Base-by-base conservation (phyloP, 2,888 invertebrate genomes). In the Anoplius nigerrimus region DNA sequence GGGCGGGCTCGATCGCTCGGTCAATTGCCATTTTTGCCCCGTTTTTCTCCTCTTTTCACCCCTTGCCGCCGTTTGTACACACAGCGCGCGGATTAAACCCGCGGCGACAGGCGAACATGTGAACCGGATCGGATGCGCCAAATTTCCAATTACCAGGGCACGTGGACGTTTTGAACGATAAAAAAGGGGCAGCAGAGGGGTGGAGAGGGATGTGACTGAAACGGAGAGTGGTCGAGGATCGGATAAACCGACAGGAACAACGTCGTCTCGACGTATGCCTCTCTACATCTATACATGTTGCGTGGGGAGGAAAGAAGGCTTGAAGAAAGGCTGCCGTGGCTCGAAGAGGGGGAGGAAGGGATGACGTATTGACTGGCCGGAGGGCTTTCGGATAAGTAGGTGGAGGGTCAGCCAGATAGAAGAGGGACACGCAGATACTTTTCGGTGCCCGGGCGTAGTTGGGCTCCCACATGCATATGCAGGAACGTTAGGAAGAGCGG, bases 71-170 rank as follows among this genome's bases (percentile, higher is more conserved):
- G 62, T 69, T 66, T 68, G 62, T 60, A 56, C 74, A 18, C 16
- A 58, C 34, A 57, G 72, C n/a, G 27, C 54, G 62, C 69, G 62
- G 72, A 77, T 79, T 71, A 76, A 71, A 74, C 46, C 60, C 62
- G 65, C 60, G 75, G 62, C 57, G 16, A 34, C 53, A 6, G 65
- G 57, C 61, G 62, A 57, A 57, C 63, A 72, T 55, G 71, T 54
- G 74, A 67, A 74, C 66, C 58, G 71, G 73, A 74, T 76, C 69
- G 67, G 69, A 68, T 71, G 76, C 74, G 72, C 72, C 72, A 78
- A 82, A 77, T 75, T 70, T 74, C 75, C 80, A 76, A 81, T 78
- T 76, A 80, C 76, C 72, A 69, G 67, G 66, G 71, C 71, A 74
- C 74, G 69, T 71, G 78, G 69, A 69, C 72, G 68, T 64, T 52